A percentile compares a stretch with the other conserved stretches of the same genome.
These are phyloP conservation scores for Eulemur rufifrons DNA, from an alignment of 2,113 vertebrate species.

Conservation along the genomic window DNA sequence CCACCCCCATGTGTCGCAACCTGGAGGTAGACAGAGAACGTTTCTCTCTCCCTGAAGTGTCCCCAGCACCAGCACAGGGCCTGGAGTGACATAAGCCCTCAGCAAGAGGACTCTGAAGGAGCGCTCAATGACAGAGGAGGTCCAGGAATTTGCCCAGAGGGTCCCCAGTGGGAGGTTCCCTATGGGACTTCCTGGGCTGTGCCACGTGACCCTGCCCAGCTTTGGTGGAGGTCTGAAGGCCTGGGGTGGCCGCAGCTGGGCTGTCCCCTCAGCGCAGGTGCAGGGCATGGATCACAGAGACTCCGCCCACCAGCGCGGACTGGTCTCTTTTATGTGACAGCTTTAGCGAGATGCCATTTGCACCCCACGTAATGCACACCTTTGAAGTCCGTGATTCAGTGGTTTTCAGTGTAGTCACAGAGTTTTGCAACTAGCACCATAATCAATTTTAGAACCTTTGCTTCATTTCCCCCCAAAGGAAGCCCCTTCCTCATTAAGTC, in stretches of 20 bases:
- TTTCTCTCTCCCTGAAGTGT: not conserved
- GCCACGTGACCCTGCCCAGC: not conserved
- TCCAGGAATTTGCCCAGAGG: not conserved
- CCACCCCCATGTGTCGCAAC: too few species aligned
- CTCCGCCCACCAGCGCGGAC: rapidly evolving
- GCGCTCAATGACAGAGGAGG: rapidly evolving
- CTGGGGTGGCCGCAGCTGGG: too few species aligned
- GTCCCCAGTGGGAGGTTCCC: rapidly evolving
- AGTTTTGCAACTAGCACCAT: not conserved
- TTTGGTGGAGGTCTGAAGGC: not conserved
- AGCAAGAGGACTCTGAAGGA: not conserved
- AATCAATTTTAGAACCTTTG: not conserved
- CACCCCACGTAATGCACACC: not conserved
- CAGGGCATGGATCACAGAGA: not conserved
- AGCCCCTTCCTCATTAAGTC: not conserved
- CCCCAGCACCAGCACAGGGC: not conserved
- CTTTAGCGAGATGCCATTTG: not conserved
- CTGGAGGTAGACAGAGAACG: too few species aligned
- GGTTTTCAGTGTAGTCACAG: not conserved
- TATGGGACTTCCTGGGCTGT: not conserved
- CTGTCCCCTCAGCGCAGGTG: not conserved
- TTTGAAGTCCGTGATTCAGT: not conserved
- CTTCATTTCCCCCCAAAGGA: not conserved
- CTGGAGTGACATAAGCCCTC: not conserved
- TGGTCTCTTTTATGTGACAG: not conserved